Percentiles rank a stretch among this genome's conserved stretches.
Evolutionary conservation across 2,888 invertebrate species (phyloP).

Genomic region (Ryuthela nishihirai): DNA sequence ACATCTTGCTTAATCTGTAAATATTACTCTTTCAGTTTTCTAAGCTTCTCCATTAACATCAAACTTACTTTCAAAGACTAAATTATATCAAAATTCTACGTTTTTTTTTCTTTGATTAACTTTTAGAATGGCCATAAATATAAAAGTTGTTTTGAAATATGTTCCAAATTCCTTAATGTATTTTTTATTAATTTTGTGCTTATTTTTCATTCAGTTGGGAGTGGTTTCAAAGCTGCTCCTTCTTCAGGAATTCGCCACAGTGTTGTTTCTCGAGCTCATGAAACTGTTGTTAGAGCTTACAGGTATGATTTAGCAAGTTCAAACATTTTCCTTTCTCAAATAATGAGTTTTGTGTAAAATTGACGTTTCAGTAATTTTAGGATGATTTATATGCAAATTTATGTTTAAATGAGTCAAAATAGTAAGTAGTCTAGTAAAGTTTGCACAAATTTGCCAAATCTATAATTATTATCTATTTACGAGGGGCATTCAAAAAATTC

Average conservation of each 20-base stretch:
- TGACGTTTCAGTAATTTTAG: too few species aligned
- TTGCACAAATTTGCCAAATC: too few species aligned
- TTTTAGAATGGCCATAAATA: not conserved
- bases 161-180: not conserved
- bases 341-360: too few species aligned
- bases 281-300: conserved; percentile 53
- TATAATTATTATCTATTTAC: too few species aligned
- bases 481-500: too few species aligned
- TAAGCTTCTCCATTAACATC: too few species aligned
- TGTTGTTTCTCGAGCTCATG: conserved; percentile 46
- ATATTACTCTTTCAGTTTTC: too few species aligned
- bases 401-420: too few species aligned
- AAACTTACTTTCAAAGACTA: not conserved
- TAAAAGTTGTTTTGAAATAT: not conserved
- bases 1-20: too few species aligned
- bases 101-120: not conserved
- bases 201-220: too few species aligned
- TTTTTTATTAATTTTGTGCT: not conserved
- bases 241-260: conserved; percentile 26
- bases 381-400: too few species aligned
- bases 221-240: conserved; percentile 11
- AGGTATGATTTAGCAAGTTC: conserved; percentile 35
- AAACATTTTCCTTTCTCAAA: not conserved
- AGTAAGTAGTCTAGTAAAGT: too few species aligned
- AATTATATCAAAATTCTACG: conserved; percentile 2